Evolutionary conservation across 2,888 invertebrate species (phyloP).

Genomic region (Macrosoma leucophasiata): DNA sequence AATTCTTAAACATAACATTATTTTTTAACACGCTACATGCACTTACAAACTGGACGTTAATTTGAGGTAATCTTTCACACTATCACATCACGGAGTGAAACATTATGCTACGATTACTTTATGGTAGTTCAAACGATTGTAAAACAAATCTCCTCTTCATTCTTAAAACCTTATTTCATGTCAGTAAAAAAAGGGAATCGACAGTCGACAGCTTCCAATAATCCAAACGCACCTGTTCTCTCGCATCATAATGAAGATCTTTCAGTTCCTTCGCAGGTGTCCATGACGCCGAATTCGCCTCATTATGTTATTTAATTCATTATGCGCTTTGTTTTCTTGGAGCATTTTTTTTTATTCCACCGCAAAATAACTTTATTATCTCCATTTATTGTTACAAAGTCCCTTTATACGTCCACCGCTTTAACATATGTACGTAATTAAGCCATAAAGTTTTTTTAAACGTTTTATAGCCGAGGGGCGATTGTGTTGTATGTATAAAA

Average conservation of each 20-base stretch:
- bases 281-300: slow-evolving; percentile 40
- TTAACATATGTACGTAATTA: slow-evolving; percentile 73
- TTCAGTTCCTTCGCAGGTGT: slow-evolving; percentile 63
- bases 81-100: too few species aligned
- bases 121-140: too few species aligned
- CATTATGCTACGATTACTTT: too few species aligned
- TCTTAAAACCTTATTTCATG: too few species aligned
- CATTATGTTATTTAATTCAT: slow-evolving; percentile 70
- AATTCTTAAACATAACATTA: too few species aligned
- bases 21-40: too few species aligned
- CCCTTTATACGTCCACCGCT: slow-evolving; percentile 56
- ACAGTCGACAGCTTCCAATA: slow-evolving; percentile 44
- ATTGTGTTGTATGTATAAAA: slow-evolving; percentile 34
- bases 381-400: slow-evolving; percentile 62
- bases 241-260: slow-evolving; percentile 70
- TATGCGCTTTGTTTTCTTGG: slow-evolving; percentile 71
- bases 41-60: too few species aligned
- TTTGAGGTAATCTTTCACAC: too few species aligned
- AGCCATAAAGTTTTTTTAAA: slow-evolving; percentile 60
- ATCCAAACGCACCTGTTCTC: slow-evolving; percentile 59
- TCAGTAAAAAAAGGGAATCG: too few species aligned
- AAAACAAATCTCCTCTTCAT: too few species aligned
- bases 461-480: slow-evolving; percentile 51
- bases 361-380: slow-evolving; percentile 62
- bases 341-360: slow-evolving; percentile 44